Percentiles rank a stretch among this genome's conserved stretches.
These are phyloP conservation scores for Sphaeridia pumilis DNA, from an alignment of 2,888 invertebrate species.

Conservation along the genomic window DNA sequence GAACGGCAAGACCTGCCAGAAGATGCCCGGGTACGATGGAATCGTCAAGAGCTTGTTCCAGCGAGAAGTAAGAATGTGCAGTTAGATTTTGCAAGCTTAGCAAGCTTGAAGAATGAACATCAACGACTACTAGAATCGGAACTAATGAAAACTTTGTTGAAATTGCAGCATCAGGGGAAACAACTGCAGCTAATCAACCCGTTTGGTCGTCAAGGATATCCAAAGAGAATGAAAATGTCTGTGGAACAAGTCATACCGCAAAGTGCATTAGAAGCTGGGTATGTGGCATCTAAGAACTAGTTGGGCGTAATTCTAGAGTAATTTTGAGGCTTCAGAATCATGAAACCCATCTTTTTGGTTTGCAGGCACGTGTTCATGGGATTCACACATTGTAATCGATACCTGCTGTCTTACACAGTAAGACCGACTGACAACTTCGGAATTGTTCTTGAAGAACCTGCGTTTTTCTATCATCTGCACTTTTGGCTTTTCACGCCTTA, in stretches of 20 bases:
- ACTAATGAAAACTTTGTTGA: background rate
- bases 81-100: no score
- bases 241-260: conserved; percentile 29
- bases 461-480: conserved; percentile 54
- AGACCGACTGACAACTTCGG: conserved; percentile 46
- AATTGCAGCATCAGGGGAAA: conserved; percentile 1
- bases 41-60: conserved; percentile 17
- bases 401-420: conserved; percentile 71
- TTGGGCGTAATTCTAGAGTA: no score
- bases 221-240: conserved; percentile 22
- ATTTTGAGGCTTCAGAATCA: background rate
- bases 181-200: conserved; percentile 22
- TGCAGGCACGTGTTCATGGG: conserved; percentile 83
- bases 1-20: no score
- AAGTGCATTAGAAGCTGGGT: conserved; percentile 34
- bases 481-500: conserved; percentile 54
- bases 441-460: conserved; percentile 44
- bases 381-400: conserved; percentile 86
- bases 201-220: conserved; percentile 19
- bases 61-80: conserved; percentile 22
- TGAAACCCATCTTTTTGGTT: background rate
- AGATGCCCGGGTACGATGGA: no score
- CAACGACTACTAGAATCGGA: no score
- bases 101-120: no score
- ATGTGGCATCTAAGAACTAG: conserved; percentile 9